Evolutionary conservation across 2,113 vertebrate genomes (phyloP), one percentile per base, ranked within the genome.

Genomic region (Zonotrichia leucophrys): DNA sequence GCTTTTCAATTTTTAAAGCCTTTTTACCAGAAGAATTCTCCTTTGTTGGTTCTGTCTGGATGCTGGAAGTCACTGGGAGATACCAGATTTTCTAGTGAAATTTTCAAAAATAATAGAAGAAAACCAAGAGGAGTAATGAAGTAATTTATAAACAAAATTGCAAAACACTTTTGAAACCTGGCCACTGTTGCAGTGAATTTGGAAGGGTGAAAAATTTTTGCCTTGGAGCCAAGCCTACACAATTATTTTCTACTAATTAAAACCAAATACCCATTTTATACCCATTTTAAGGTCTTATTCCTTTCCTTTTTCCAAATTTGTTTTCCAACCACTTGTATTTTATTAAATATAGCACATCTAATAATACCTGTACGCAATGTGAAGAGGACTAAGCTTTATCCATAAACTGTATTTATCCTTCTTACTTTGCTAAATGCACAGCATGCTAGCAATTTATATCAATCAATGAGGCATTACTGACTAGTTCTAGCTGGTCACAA

Each of bases 81-180:
- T 14, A 66, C 15, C 18, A 80, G 49, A 66, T 83, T 77, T 88
- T 88, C 67, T 59, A 77, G 25, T 44, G 63, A 55, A 14, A 62
- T 49, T 47, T 92, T 90, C 59, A 80, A 46, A 88, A 93, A 69
- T 24, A 83, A 39, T 53, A 35, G 41, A 88, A 74, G 41, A 74
- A 89, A 35, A 81, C 31, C 42, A 89, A 72, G 27, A 52, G 24
- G 14, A 85, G 5, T 42, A 64, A 84, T 70, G 31, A 72, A 90
- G 42, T 39, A 49, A 73, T 69, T 85, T 67, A 47, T 59, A 72
- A 80, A 75, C 15, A 83, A 72, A 88, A 44, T 91, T 86, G 28
- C 67, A 91, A 76, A 93, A 79, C 46, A n/a, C 31, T 69, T 95
- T 74, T 88, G 53, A 85, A 95, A 87, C 28, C 70, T 85, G 69